Percentiles rank a stretch among this genome's conserved stretches.
Conservation (phyloP, 1,140 invertebrate genomes). For the Portunus trituberculatus region DNA sequence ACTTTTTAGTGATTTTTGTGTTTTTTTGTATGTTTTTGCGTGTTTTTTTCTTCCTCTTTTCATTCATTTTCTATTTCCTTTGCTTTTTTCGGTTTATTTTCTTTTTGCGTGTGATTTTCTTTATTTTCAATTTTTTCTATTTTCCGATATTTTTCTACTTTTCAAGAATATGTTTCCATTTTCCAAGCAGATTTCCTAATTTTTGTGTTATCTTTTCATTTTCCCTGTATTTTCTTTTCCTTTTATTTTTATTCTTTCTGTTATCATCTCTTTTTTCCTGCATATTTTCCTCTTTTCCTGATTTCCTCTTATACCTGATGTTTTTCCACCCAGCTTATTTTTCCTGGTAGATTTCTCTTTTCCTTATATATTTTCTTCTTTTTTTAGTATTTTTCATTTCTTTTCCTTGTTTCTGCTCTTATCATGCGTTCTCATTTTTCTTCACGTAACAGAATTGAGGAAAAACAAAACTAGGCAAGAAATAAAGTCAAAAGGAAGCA, state of each 20-base stretch:
- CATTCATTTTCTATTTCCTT: background rate
- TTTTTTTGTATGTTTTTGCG: too few species aligned
- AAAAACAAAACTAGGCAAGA: too few species aligned
- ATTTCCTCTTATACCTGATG: background rate
- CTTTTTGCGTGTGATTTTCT: background rate
- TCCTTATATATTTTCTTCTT: background rate
- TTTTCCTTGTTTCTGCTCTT: background rate
- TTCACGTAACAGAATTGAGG: too few species aligned
- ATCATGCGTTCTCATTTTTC: too few species aligned
- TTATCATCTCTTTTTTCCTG: background rate
- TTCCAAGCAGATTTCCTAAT: too few species aligned
- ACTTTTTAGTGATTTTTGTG: too few species aligned
- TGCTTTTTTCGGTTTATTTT: background rate
- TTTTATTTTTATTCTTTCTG: background rate
- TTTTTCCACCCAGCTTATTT: background rate
- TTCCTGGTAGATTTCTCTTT: background rate
- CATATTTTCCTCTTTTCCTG: background rate
- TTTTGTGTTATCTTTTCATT: background rate
- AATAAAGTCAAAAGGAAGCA: too few species aligned
- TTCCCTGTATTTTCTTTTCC: background rate
- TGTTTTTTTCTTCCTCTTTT: too few species aligned
- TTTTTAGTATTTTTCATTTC: background rate
- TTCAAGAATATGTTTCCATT: background rate
- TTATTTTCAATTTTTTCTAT: background rate
- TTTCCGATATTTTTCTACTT: background rate